Evolutionary conservation across 1,140 invertebrate genomes (phyloP).

Genomic region (Cotesia typhae): DNA sequence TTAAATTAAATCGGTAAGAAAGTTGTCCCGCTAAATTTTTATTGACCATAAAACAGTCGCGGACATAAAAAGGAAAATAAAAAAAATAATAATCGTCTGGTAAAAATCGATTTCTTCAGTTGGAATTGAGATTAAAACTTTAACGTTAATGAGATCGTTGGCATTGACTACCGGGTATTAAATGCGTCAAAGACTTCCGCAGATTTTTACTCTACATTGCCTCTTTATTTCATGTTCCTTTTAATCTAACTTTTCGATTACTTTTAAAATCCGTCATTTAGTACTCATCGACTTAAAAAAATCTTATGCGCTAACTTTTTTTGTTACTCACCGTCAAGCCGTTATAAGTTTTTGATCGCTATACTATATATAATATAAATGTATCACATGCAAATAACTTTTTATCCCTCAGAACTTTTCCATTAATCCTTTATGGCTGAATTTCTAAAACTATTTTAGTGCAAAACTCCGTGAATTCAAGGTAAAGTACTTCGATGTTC

Average conservation of each 20-base stretch:
- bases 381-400: too few relatives aligned
- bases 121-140: not conserved
- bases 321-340: not conserved
- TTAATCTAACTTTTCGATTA: slow-evolving; percentile 15
- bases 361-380: too few relatives aligned
- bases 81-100: slow-evolving; percentile 29
- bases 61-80: slow-evolving; percentile 16
- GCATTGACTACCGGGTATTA: not conserved
- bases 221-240: slow-evolving; percentile 4
- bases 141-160: not conserved
- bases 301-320: slow-evolving; percentile 2
- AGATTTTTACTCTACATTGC: not conserved
- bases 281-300: slow-evolving; percentile 10
- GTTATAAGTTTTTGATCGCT: not conserved
- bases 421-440: too few relatives aligned
- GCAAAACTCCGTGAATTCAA: too few relatives aligned
- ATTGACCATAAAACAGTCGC: too few relatives aligned
- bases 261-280: slow-evolving; percentile 10
- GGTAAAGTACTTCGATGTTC: too few relatives aligned
- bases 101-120: not conserved
- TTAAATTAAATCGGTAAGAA: too few relatives aligned
- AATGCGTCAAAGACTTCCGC: not conserved
- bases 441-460: too few relatives aligned
- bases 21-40: too few relatives aligned
- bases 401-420: too few relatives aligned